Evolutionary conservation across 2,797 vertebrate genomes (phyloP), one percentile per base, ranked within the genome.

Genomic region (Pteropus rufus): DNA sequence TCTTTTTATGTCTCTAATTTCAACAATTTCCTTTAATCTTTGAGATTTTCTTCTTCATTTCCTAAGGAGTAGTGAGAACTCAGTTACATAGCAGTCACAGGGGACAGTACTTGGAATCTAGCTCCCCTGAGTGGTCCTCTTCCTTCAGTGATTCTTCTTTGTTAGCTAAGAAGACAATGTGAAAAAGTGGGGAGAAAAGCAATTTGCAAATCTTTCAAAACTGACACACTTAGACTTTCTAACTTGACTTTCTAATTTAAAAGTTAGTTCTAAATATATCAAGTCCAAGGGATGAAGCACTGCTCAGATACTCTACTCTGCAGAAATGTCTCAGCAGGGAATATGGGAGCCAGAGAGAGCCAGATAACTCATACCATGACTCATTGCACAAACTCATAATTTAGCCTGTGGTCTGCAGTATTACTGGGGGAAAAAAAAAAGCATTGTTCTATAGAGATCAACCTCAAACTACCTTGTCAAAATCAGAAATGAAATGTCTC

Each of bases 201-300:
- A 70, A 80, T 44, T 41, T 62, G 19, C 39, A 84, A 95, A 39
- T 88, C 60, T 67, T 87, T 96, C 21, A 73, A 89, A 96, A 89
- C 29, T 73, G 46, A 73, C 89, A 41, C 24, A 29, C 34, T 93
- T 23, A 69, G 56, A 88, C 58, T 56, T 49, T 49, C 49, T 39
- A 93, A 77, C 44, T 82, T 95, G 73, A 52, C 52, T 84, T 80
- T 80, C 39, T 73, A 36, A 69, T 67, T 92, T 80, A 69, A 83
- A 82, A 84, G 73, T 56, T 72, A 36, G 16, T 82, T 24, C 87
- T 73, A 76, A 93, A 60, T 24, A 72, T 31, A 81, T 52, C 18
- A 36, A 89, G 44, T 52, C n/a, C 41, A 64, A 24, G 52, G n/a
- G 49, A 77, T 21, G 11, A 64, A 11, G 31, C 10, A 26, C 23